Conservation (phyloP, 2,797 vertebrate genomes). For the Parauchenoglanis ngamensis region DNA sequence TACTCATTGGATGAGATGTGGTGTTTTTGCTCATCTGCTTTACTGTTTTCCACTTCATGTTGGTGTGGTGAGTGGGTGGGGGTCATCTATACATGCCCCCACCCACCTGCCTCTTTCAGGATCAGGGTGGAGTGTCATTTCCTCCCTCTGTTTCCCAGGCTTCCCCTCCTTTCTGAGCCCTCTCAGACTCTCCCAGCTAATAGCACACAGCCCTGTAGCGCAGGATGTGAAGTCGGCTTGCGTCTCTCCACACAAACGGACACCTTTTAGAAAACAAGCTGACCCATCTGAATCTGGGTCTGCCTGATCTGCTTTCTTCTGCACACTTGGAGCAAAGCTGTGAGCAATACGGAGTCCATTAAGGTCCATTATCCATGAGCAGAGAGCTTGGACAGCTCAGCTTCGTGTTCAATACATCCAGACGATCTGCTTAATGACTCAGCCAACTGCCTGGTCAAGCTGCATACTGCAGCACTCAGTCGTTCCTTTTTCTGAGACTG, state of each 20-base stretch:
- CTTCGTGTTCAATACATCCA: conserved; percentile 38
- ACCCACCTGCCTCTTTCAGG: conserved; percentile 58
- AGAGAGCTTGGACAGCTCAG: conserved; percentile 10
- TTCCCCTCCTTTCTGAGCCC: conserved; percentile 35
- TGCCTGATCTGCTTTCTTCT: conserved; percentile 37
- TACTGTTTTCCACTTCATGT: conserved; percentile 30
- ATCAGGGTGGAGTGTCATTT: conserved; percentile 78
- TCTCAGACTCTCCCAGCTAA: conserved; percentile 39
- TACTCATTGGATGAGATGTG: neutral
- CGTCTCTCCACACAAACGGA: conserved; percentile 30
- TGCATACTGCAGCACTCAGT: conserved; percentile 33
- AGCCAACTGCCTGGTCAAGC: conserved; percentile 31
- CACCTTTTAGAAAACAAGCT: conserved; percentile 37
- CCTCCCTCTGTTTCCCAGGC: conserved; percentile 76
- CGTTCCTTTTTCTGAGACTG: conserved; percentile 33
- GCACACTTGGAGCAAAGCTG: conserved; percentile 9
- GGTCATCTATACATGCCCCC: conserved; percentile 64
- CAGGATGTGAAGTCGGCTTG: conserved; percentile 40
- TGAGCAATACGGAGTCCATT: conserved; percentile 42
- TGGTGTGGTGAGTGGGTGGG: conserved; percentile 61
- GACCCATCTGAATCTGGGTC: conserved; percentile 4
- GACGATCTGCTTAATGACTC: conserved; percentile 41
- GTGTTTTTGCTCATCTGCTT: conserved; percentile 32
- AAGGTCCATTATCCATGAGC: conserved; percentile 41
- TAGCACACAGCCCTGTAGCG: conserved; percentile 28